Evolutionary conservation across 1,140 invertebrate species (phyloP).

Genomic region (Venustaconcha ellipsiformis): DNA sequence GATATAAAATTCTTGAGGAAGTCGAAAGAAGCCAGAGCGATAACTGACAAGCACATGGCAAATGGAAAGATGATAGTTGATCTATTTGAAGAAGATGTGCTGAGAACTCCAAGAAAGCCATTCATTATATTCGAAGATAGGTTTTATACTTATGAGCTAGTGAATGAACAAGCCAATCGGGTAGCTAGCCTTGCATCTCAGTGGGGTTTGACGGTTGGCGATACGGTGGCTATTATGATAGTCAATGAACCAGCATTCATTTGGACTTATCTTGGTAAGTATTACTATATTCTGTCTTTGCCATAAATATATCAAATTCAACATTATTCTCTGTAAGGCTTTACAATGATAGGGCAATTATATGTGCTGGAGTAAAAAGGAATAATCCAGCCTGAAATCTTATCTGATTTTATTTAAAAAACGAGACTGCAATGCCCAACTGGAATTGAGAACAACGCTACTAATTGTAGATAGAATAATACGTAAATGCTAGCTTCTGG

Average conservation of each 20-base stretch:
- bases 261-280: constrained; percentile 60
- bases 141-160: constrained; percentile 47
- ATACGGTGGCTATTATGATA: constrained; percentile 53
- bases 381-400: too few species aligned
- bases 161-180: constrained; percentile 52
- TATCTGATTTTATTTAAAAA: too few species aligned
- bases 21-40: constrained; percentile 9
- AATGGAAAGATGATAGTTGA: constrained; percentile 42
- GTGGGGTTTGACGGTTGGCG: constrained; percentile 40
- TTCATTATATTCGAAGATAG: constrained; percentile 57
- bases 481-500: too few species aligned
- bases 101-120: constrained; percentile 33
- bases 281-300: too few species aligned
- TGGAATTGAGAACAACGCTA: too few species aligned
- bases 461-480: too few species aligned
- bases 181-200: constrained; percentile 47
- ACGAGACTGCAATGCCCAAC: too few species aligned
- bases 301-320: too few species aligned
- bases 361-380: too few species aligned
- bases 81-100: constrained; percentile 51
- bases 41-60: constrained; percentile 7
- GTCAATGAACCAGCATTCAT: constrained; percentile 59
- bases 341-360: too few species aligned
- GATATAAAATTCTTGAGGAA: constrained; percentile 33
- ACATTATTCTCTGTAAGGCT: too few species aligned